phyloP scores from a whole-genome alignment of 2,797 vertebrate species.

The Channa striata region DNA sequence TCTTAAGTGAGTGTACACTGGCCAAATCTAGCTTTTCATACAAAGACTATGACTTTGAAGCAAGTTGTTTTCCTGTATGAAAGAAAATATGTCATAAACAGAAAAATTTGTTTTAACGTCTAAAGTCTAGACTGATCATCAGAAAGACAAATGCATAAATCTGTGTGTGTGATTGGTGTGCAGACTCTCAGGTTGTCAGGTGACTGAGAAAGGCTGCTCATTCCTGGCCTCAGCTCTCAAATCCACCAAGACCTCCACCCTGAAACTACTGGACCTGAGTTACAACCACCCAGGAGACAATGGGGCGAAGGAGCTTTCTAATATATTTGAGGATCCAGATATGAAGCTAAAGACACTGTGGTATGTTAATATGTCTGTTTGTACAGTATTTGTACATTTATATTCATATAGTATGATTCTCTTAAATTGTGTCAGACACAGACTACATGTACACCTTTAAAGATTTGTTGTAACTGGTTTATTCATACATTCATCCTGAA shows the following conservation, averaged over 20 bases:
- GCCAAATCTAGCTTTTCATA: too few relatives aligned
- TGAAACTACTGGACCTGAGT: slow-evolving; percentile 53
- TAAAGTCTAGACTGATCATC: too few relatives aligned
- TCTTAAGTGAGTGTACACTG: slow-evolving; percentile 54
- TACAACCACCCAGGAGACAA: slow-evolving; percentile 53
- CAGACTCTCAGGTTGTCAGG: slow-evolving; percentile 56
- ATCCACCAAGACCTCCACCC: accelerated
- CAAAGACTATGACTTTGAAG: too few relatives aligned
- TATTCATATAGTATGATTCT: too few relatives aligned
- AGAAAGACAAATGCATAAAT: too few relatives aligned
- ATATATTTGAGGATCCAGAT: background rate
- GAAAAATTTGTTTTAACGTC: too few relatives aligned
- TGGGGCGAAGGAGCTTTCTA: background rate
- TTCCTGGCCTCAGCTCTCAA: slow-evolving; percentile 28
- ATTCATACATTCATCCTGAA: too few relatives aligned
- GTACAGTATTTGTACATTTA: too few relatives aligned
- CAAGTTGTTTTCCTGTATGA: too few relatives aligned
- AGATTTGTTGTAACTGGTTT: too few relatives aligned
- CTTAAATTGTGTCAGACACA: background rate
- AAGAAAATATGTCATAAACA: too few relatives aligned
- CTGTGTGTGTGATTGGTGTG: slow-evolving; percentile 10
- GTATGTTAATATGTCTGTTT: slow-evolving; percentile 3
- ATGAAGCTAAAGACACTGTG: slow-evolving; percentile 8
- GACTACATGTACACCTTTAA: background rate
- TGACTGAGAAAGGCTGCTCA: slow-evolving; percentile 48